Base-by-base conservation (phyloP, 2,797 vertebrate species). In the Pipistrellus nathusii region DNA sequence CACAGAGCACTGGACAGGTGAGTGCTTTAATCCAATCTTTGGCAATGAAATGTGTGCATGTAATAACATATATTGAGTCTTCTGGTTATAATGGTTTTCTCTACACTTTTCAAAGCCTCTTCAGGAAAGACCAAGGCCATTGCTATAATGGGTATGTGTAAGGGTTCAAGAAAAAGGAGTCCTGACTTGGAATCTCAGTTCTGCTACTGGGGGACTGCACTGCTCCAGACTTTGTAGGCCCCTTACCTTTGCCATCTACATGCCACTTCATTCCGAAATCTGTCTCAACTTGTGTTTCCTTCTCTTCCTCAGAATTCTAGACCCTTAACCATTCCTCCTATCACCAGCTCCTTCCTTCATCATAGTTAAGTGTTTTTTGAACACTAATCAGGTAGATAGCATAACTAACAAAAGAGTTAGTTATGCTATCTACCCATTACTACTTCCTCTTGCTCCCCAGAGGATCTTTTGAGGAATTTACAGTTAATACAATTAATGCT, bases 401-500 rank as follows among this genome's bases (percentile, higher is more conserved):
- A 10, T 78, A 88, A 53, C 64, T 82, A 15, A 78, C 41, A 76
- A n/a, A 71, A 46, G 10, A 55, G 2, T 48, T 46, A 44, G n/a
- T n/a, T n/a, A n/a, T n/a, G n/a, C n/a, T n/a, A n/a, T n/a, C n/a
- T n/a, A n/a, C n/a, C 44, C 23, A 59, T 55, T 23, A 77, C 72
- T 25, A 72, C 7, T 53, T 20, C n/a, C 12, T 44, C 71, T 86
- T 92, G 18, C 23, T 92, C 71, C 64, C 62, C 18, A 46, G 83
- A 44, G 30, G 23, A 41, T 83, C 21, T 80, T 57, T 77, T 32
- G 53, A 91, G 46, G 27, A 77, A 66, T 76, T 95, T 51, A 23
- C 38, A 88, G 12, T 92, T 90, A 83, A 57, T 57, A 72, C 10
- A 80, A 17, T 91, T 71, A 78, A 80, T 91, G 62, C 25, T 82